Evolutionary conservation across 2,888 invertebrate genomes (phyloP), one percentile per base, ranked within the genome.

Genomic region (Hylaea fasciaria): DNA sequence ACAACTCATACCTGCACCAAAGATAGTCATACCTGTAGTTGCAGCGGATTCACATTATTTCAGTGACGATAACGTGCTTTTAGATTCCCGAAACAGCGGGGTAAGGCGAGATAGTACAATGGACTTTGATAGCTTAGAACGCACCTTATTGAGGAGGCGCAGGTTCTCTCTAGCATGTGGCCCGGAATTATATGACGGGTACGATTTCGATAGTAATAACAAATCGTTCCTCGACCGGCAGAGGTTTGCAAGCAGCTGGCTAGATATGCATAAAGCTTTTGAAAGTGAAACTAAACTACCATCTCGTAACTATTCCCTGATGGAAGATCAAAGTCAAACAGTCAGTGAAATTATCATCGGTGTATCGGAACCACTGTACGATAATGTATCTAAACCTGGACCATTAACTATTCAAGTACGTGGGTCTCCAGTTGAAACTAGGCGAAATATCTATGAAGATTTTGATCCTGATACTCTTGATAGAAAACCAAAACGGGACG

Each of bases 401-500:
- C 95, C 96, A 63, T 89, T 97, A 72, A 95, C 97, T 10, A 97
- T 97, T 64, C 95, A 97, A 88, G 96, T 97, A 89, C 95, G 83
- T 94, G 97, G 86, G 84, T 95, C 78, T 93, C 95, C 96, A 0
- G 93, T 95, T 57, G 95, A 95, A 75, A 93, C 93, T 13, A 93
- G 93, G 61, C 94, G 94, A 39, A 93, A 94, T 50, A 94, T 95
- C 64, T 95, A 94, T 11, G 96, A 96, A 73, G 95, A 95, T 59
- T 97, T 96, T 77, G 97, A 97, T 79, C 96, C 97, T 0, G 97
- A 97, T 71, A 97, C 97, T 0, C 90, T 97, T 29, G 97, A 97
- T 73, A 93, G 97, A 40, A 96, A 96, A 77, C 95, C 95, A 0
- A 87, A 81, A 62, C 79, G 78, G 40, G 88, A 86, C 64, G 70